Percentiles rank a stretch among this genome's conserved stretches.
Conservation (phyloP, 2,888 invertebrate species). For the Bruchidius siliquastri region DNA sequence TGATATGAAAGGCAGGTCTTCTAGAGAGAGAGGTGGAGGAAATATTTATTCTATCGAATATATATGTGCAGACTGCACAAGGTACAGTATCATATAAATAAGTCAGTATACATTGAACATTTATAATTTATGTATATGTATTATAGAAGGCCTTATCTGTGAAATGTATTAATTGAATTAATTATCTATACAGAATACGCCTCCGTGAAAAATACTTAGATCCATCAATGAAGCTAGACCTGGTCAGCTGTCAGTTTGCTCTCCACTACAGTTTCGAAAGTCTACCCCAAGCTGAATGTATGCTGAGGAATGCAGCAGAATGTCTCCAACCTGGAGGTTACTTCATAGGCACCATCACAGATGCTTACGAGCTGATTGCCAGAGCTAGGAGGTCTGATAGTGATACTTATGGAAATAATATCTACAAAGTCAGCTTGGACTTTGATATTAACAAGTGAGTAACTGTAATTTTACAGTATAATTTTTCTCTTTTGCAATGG, state of each 20-base stretch:
- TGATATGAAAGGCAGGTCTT: conserved; percentile 52
- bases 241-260: conserved; percentile 97
- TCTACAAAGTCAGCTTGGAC: conserved; percentile 69
- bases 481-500: too few species aligned
- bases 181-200: conserved; percentile 60
- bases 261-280: conserved; percentile 96
- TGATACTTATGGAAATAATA: conserved; percentile 70
- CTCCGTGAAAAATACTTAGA: conserved; percentile 74
- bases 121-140: too few species aligned
- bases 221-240: conserved; percentile 73
- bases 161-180: too few species aligned
- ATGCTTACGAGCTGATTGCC: conserved; percentile 87
- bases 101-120: conserved; percentile 61
- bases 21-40: conserved; percentile 30
- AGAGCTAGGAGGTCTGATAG: conserved; percentile 57
- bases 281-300: conserved; percentile 79
- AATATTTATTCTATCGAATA: conserved; percentile 80
- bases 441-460: conserved; percentile 52
- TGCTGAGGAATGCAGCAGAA: conserved; percentile 90
- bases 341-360: conserved; percentile 95
- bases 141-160: conserved; percentile 52
- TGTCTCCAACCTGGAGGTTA: conserved; percentile 85
- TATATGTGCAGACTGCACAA: conserved; percentile 88
- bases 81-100: conserved; percentile 49
- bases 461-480: background rate